A percentile compares a stretch with the other conserved stretches of the same genome.
Evolutionary conservation across 1,140 invertebrate species (phyloP).

Genomic region (Leptinotarsa texana): DNA sequence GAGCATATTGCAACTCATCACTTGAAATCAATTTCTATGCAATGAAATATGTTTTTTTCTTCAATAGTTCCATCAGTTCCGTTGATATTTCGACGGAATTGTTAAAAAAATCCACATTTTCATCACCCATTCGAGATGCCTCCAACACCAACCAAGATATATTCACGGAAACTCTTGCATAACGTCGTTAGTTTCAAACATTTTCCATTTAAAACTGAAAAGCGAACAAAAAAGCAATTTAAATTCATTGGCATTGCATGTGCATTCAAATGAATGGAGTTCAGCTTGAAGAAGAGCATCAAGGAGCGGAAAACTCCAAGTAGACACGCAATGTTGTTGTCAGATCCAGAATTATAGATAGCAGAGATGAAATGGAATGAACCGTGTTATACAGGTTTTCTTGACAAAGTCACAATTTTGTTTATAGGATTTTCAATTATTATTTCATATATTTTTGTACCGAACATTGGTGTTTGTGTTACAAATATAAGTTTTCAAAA

Average conservation of each 20-base stretch:
- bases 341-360: slow-evolving; percentile 19
- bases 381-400: not conserved
- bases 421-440: too few species aligned
- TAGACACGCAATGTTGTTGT: slow-evolving; percentile 21
- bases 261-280: slow-evolving; percentile 10
- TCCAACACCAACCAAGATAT: not conserved
- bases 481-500: too few species aligned
- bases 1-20: too few species aligned
- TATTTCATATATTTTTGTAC: too few species aligned
- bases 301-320: slow-evolving; percentile 18
- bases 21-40: too few species aligned
- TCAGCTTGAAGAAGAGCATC: slow-evolving; percentile 20
- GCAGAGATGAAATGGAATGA: not conserved
- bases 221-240: not conserved
- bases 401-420: too few species aligned
- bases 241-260: slow-evolving; percentile 16
- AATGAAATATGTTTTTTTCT: too few species aligned
- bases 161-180: not conserved
- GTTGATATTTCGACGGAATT: too few species aligned
- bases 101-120: too few species aligned
- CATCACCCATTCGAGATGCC: too few species aligned
- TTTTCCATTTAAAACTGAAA: slow-evolving; percentile 2
- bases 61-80: too few species aligned
- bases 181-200: not conserved
- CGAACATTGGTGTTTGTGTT: too few species aligned